Evolutionary conservation across 2,113 vertebrate species (phyloP), one percentile per base, ranked within the genome.

Genomic region (Phainopepla nitens): DNA sequence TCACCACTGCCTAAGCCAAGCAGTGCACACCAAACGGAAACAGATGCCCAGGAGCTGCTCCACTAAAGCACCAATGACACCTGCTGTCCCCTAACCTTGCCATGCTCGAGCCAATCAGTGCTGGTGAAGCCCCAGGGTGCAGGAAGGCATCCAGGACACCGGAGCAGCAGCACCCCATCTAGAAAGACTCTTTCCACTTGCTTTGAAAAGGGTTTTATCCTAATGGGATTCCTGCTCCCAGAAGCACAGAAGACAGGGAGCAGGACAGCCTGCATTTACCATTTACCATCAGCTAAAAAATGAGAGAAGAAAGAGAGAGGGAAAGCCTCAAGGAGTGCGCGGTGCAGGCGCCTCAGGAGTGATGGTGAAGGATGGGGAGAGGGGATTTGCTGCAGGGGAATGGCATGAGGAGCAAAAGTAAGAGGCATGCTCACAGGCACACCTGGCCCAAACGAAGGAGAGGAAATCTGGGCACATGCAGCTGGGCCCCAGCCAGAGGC

Each of bases 301-400:
- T 44, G 20, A 70, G 23, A 77, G 24, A 50, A 62, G 35, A 19
- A 49, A 31, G 27, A 68, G 53, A 47, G 45, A 28, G 31, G 33
- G 31, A 58, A 72, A 80, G 28, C 35, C 42, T 71, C 3, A 5
- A 57, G 61, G 61, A 89, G 39, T 0, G 0, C 20, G 9, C 0
- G 0, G 77, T 29, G 28, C 2, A 33, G 50, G 24, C 0, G 2
- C 56, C 45, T 57, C 75, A 31, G 49, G 11, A 86, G 33, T 1
- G 3, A 41, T 6, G 42, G 44, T 7, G 58, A 83, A 51, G 25
- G 50, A 47, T 5, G 7, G 39, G 73, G 61, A 64, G 84, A 64
- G 8, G 31, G 49, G 29, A 7, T 22, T 76, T 71, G 73, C 78
- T 85, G 44, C 65, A 17, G 33, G 42, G 31, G 27, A 86, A 15